Base-by-base conservation (phyloP, 2,797 vertebrate genomes). In the Muscicapa comitata region DNA sequence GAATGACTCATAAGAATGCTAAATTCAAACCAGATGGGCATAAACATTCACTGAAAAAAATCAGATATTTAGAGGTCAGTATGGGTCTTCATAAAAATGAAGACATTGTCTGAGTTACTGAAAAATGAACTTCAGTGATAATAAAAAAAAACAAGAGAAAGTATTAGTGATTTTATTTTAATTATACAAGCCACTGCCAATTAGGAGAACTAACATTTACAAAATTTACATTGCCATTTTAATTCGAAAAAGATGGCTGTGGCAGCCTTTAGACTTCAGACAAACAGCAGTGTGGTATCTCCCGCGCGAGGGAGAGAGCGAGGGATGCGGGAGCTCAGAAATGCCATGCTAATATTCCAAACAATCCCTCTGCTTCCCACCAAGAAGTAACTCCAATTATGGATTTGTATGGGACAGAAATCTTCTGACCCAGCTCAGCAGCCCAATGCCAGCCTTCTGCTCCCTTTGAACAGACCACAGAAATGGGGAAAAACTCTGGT, bases 1-100 rank as follows among this genome's bases (percentile, higher is more conserved):
- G 98, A 98, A 98, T 98, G 98, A 98, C 98, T 98, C 98, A 98
- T 98, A 98, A 97, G 98, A 98, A 98, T 97, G 94, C 91, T 97
- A 98, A 98, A 98, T 98, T 97, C 98, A 98, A 98, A 98, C 98
- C 98, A 98, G 97, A 98, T 98, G 98, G 98, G 97, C 96, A 97
- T 97, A 98, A 98, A 98, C 96, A 97, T 95, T 97, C 97, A 96
- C 96, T 93, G 91, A 94, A 92, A 96, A 97, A 97, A 97, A 94
- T 97, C 96, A 95, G 96, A 98, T 98, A 98, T 97, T 98, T 96
- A 93, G 95, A 96, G 98, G 98, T 98, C 98, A 98, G 86, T 77
- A 42, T 95, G 95, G 97, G 97, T 98, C 97, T 98, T 97, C 96
- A 96, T 98, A 97, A 97, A 98, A 98, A 98, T 96, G 97, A 98